Evolutionary conservation across 2,888 invertebrate species (phyloP).

Genomic region (Pemphredon lugubris): DNA sequence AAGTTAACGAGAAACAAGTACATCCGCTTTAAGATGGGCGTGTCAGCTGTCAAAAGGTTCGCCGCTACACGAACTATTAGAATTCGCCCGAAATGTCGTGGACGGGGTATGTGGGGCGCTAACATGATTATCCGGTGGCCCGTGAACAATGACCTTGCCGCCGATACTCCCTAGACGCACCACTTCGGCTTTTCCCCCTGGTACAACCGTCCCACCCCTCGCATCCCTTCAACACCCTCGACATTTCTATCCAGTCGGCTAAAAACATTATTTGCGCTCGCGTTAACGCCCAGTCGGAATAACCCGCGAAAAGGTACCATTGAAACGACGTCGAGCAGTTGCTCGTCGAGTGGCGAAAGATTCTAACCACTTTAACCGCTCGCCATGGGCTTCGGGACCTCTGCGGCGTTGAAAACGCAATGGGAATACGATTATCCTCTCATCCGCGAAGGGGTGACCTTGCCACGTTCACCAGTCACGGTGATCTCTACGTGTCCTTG

Average conservation of each 20-base stretch:
- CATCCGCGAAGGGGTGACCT: conserved; percentile 31
- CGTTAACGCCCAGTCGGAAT: too few relatives aligned
- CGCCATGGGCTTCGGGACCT: too few relatives aligned
- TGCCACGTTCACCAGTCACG: conserved; percentile 3
- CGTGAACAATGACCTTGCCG: conserved; percentile 18
- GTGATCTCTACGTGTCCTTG: conserved; percentile 12
- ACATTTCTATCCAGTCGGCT: too few relatives aligned
- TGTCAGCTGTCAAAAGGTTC: background rate
- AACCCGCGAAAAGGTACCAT: too few relatives aligned
- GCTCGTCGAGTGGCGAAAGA: too few relatives aligned
- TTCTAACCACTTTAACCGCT: too few relatives aligned
- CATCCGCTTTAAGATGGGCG: conserved; percentile 2
- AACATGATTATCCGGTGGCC: conserved; percentile 26
- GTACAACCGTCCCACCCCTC: background rate
- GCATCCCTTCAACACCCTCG: background rate
- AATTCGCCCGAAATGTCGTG: background rate
- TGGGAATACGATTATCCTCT: conserved; percentile 20
- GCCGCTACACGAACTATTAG: background rate
- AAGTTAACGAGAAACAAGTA: background rate
- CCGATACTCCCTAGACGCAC: background rate
- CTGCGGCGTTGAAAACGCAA: too few relatives aligned
- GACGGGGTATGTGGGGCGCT: conserved; percentile 13
- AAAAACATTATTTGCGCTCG: too few relatives aligned
- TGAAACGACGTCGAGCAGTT: too few relatives aligned
- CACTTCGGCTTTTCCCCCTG: background rate